These are phyloP conservation scores for Amblyjoppa proteus DNA, from an alignment of 2,888 invertebrate species.

Conservation along the genomic window DNA sequence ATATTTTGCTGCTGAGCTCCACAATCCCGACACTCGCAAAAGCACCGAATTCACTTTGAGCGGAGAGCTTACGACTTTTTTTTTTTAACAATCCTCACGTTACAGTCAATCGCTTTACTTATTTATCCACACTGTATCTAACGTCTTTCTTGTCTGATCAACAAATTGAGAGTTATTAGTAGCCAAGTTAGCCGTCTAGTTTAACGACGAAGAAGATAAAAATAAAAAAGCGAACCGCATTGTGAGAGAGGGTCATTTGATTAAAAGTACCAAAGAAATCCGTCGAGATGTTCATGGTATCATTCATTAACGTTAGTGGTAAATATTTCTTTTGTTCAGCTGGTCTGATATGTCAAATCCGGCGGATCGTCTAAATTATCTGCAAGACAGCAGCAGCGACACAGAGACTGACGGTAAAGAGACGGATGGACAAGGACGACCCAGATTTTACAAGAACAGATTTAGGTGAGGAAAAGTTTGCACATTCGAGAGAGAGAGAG, in stretches of 20 bases:
- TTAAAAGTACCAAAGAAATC: neutral
- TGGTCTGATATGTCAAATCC: slow-evolving; percentile 84
- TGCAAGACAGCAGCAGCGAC: slow-evolving; percentile 92
- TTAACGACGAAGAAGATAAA: neutral
- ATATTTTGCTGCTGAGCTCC: slow-evolving; percentile 9
- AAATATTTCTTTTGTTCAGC: slow-evolving; percentile 73
- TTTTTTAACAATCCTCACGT: slow-evolving; percentile 24
- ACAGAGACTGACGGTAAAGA: slow-evolving; percentile 92
- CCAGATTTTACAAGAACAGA: slow-evolving; percentile 90
- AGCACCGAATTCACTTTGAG: slow-evolving; percentile 16
- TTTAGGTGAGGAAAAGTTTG: slow-evolving; percentile 86
- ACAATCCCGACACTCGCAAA: slow-evolving; percentile 14
- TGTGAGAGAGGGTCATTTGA: neutral
- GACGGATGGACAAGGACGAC: slow-evolving; percentile 89
- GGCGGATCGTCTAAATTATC: slow-evolving; percentile 82
- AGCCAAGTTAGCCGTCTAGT: neutral
- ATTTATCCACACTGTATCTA: slow-evolving; percentile 8
- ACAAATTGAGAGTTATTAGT: slow-evolving; percentile 12
- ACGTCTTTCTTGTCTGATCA: neutral
- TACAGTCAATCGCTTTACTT: neutral
- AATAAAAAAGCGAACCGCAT: neutral
- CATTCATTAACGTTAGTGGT: slow-evolving; percentile 14
- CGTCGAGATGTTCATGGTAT: neutral
- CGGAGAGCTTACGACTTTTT: slow-evolving; percentile 14
- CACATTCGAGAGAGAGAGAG: slow-evolving; percentile 12